Evolutionary conservation across 2,797 vertebrate genomes (phyloP).

Genomic region (Psittacula derbiana): DNA sequence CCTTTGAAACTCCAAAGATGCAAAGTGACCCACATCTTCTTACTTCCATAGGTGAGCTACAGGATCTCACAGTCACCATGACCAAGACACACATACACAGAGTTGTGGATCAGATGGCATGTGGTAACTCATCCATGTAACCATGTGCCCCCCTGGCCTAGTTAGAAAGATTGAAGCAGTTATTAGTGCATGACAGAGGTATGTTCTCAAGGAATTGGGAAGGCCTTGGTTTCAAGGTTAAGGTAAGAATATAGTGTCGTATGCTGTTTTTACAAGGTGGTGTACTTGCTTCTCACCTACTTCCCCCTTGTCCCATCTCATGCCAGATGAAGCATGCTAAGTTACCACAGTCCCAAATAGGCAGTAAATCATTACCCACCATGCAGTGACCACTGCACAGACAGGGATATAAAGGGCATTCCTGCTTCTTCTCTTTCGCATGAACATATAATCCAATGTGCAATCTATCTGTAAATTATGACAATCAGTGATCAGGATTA

Average conservation of each 20-base stretch:
- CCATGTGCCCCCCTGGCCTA: neutral
- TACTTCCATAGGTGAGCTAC: neutral
- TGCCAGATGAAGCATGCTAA: neutral
- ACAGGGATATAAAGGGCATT: neutral
- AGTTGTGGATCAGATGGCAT: neutral
- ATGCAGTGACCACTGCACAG: neutral
- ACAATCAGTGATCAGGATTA: neutral
- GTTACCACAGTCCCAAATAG: neutral
- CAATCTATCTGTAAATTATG: neutral
- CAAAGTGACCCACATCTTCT: neutral
- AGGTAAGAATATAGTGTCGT: neutral
- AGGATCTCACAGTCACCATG: neutral
- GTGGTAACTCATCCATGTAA: neutral
- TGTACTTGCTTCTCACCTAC: neutral
- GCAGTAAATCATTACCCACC: neutral
- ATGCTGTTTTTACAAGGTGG: neutral
- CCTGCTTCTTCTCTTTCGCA: neutral
- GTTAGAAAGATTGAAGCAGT: neutral
- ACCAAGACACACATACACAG: fast-evolving
- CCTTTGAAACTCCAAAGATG: neutral
- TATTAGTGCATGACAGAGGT: neutral
- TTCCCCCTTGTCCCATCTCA: neutral
- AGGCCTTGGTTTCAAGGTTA: neutral
- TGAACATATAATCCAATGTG: neutral
- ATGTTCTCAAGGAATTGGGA: neutral